Conservation (phyloP, 2,888 invertebrate genomes). For the Acleris literana region DNA sequence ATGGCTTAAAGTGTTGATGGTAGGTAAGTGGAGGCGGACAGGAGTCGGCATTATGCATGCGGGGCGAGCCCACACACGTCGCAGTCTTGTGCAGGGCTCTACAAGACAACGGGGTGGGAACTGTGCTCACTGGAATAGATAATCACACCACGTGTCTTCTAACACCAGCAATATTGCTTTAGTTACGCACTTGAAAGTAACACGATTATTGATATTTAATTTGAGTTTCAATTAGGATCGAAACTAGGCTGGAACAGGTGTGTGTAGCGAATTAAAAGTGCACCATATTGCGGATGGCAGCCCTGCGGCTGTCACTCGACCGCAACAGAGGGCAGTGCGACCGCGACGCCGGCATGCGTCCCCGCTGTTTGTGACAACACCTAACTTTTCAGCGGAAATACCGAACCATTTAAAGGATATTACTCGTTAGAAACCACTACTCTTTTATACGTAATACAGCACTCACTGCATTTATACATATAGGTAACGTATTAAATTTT, state of each 20-base stretch:
- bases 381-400: slow-evolving; percentile 17
- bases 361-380: slow-evolving; percentile 52
- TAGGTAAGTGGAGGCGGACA: slow-evolving; percentile 35
- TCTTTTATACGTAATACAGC: too few relatives aligned
- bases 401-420: background rate
- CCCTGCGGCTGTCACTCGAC: slow-evolving; percentile 42
- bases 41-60: slow-evolving; percentile 32
- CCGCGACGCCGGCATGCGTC: slow-evolving; percentile 40
- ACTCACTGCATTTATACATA: too few relatives aligned
- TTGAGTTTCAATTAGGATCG: too few relatives aligned
- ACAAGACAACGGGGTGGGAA: background rate
- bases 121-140: background rate
- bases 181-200: too few relatives aligned
- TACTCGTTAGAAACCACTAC: too few relatives aligned
- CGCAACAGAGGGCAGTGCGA: slow-evolving; percentile 56
- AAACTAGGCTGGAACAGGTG: slow-evolving; percentile 1
- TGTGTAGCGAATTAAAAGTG: slow-evolving; percentile 3
- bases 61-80: slow-evolving; percentile 37
- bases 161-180: background rate
- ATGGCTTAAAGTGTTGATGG: slow-evolving; percentile 51
- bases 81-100: slow-evolving; percentile 19
- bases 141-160: background rate
- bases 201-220: too few relatives aligned
- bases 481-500: too few relatives aligned
- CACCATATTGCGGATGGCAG: slow-evolving; percentile 17